These are phyloP conservation scores for Danaus melanippus DNA, from an alignment of 1,140 invertebrate species.

Conservation along the genomic window DNA sequence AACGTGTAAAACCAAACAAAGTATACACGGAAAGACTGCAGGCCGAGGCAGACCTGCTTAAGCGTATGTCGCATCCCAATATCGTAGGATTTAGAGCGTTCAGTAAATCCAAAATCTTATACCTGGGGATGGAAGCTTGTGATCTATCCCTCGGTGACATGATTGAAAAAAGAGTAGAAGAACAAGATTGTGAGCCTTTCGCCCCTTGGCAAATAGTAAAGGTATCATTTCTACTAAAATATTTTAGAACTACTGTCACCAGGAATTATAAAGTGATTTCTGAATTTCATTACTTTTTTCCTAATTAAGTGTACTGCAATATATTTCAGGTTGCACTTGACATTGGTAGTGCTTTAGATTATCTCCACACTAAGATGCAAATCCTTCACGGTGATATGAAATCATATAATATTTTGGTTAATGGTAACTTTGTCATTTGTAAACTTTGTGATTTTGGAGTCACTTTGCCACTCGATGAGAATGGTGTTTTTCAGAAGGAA, in stretches of 20 bases:
- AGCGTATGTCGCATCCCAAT: constrained; percentile 84
- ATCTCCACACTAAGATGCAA: constrained; percentile 81
- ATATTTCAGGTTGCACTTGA: constrained; percentile 72
- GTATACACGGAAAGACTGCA: constrained; percentile 74
- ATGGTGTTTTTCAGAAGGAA: constrained; percentile 74
- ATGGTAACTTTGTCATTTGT: constrained; percentile 80
- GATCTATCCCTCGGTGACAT: constrained; percentile 78
- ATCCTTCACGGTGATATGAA: constrained; percentile 90
- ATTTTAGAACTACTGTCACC: background rate
- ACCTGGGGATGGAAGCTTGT: constrained; percentile 81
- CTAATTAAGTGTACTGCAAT: background rate
- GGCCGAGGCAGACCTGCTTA: constrained; percentile 80
- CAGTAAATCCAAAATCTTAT: constrained; percentile 74
- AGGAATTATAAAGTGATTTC: background rate
- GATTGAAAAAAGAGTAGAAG: constrained; percentile 79
- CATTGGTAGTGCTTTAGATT: constrained; percentile 81
- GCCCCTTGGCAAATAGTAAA: constrained; percentile 76
- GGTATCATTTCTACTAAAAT: constrained; percentile 39
- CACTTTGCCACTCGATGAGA: constrained; percentile 78
- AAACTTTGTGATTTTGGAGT: constrained; percentile 92
- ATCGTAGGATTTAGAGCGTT: constrained; percentile 87
- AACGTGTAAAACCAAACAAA: constrained; percentile 50
- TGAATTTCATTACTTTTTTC: background rate
- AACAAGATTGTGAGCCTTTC: constrained; percentile 73
- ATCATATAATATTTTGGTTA: constrained; percentile 85